Conservation (phyloP, 2,888 invertebrate species). For the Panopea generosa region DNA sequence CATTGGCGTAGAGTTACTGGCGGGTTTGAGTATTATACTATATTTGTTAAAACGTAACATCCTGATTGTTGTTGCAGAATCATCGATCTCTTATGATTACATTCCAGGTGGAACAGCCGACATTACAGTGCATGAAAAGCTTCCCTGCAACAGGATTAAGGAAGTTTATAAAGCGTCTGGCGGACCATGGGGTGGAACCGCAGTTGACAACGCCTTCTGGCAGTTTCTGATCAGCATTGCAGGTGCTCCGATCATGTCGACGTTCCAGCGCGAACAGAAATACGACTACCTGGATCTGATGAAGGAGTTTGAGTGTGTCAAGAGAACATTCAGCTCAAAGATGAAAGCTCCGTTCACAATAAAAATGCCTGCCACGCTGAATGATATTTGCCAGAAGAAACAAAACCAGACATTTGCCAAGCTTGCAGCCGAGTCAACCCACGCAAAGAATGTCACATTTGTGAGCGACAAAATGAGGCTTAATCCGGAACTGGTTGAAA, state of each 20-base stretch:
- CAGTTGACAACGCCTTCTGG: slow-evolving; percentile 49
- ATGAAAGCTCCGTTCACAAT: slow-evolving; percentile 39
- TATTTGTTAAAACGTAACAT: too few relatives aligned
- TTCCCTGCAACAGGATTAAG: slow-evolving; percentile 41
- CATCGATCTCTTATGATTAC: too few relatives aligned
- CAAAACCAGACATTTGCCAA: slow-evolving; percentile 41
- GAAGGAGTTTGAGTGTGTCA: slow-evolving; percentile 55
- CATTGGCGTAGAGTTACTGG: too few relatives aligned
- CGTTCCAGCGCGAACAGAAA: slow-evolving; percentile 31
- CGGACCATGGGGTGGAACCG: slow-evolving; percentile 63
- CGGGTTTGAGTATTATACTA: too few relatives aligned
- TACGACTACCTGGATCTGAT: slow-evolving; percentile 54
- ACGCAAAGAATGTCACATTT: slow-evolving; percentile 39
- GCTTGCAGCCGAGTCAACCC: slow-evolving; percentile 33
- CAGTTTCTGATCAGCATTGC: slow-evolving; percentile 30
- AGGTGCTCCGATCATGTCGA: slow-evolving; percentile 41
- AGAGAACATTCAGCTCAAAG: slow-evolving; percentile 41
- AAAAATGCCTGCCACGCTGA: slow-evolving; percentile 41
- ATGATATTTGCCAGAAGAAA: slow-evolving; percentile 30
- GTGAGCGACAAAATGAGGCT: slow-evolving; percentile 51
- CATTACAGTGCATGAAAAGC: slow-evolving; percentile 61
- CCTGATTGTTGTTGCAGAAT: too few relatives aligned
- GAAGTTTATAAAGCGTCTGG: slow-evolving; percentile 59
- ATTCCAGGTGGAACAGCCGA: slow-evolving; percentile 58
- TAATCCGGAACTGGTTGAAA: slow-evolving; percentile 33